Conservation (phyloP, 2,888 invertebrate species). For the Nasonia oneida region DNA sequence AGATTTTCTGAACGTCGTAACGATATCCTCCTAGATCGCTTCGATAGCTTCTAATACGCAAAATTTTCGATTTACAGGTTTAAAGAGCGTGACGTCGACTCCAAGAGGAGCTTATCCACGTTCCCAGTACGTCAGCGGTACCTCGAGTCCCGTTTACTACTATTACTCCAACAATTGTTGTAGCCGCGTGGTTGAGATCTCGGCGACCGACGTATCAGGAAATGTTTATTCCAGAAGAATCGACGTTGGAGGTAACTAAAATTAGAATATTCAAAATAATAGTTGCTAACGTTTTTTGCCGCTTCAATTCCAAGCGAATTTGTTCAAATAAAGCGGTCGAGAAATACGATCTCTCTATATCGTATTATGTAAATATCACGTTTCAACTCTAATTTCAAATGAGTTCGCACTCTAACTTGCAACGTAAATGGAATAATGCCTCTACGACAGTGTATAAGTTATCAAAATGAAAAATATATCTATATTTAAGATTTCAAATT, state of each 20-base stretch:
- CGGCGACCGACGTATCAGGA: slow-evolving; percentile 85
- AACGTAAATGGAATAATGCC: background rate
- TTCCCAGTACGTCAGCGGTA: slow-evolving; percentile 84
- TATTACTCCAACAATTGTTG: slow-evolving; percentile 88
- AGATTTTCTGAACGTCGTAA: background rate
- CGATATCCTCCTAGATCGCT: background rate
- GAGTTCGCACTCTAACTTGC: background rate
- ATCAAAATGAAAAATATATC: too few species aligned
- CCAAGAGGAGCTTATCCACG: slow-evolving; percentile 83
- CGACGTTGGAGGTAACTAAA: slow-evolving; percentile 81
- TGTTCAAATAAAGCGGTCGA: background rate
- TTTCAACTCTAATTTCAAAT: background rate
- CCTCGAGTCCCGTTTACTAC: slow-evolving; percentile 84
- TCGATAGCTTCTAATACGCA: background rate
- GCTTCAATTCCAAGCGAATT: background rate
- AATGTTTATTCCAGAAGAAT: slow-evolving; percentile 84
- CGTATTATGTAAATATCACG: background rate
- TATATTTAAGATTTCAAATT: background rate
- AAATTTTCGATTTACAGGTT: slow-evolving; percentile 66
- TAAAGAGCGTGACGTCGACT: slow-evolving; percentile 73
- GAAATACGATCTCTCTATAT: background rate
- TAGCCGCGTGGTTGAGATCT: slow-evolving; percentile 84
- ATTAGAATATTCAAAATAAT: background rate
- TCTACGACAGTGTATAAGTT: background rate
- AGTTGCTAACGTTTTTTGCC: background rate